A percentile compares a stretch with the other conserved stretches of the same genome.
Evolutionary conservation across 2,888 invertebrate species (phyloP).

Genomic region (Mesorhabditis spiculigera): DNA sequence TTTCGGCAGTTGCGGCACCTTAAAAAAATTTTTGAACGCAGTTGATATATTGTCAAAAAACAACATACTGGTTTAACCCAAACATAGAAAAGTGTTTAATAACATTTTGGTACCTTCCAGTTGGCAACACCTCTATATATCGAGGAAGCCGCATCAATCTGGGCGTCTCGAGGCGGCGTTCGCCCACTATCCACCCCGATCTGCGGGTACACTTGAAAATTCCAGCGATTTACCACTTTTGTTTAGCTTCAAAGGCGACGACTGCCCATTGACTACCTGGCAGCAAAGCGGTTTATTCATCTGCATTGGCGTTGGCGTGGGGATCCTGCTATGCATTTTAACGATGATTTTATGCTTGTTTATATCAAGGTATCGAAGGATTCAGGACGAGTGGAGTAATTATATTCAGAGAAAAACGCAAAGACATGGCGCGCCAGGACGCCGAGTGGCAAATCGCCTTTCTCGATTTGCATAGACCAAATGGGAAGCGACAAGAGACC

Average conservation of each 20-base stretch:
- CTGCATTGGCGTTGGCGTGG: background rate
- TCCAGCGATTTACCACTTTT: background rate
- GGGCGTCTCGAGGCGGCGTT: background rate
- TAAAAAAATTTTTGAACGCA: no score
- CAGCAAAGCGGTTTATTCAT: background rate
- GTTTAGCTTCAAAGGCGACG: background rate
- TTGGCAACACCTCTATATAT: background rate
- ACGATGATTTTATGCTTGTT: background rate
- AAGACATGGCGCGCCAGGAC: constrained; percentile 31
- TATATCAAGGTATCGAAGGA: background rate
- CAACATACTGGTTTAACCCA: no score
- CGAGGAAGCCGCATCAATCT: background rate
- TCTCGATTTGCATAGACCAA: constrained; percentile 10
- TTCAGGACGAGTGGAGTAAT: background rate
- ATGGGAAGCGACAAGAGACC: background rate
- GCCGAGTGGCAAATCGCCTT: constrained; percentile 34
- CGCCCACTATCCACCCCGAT: background rate
- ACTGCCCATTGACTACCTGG: background rate
- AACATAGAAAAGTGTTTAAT: background rate
- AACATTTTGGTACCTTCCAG: background rate
- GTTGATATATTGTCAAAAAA: no score
- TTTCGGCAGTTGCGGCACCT: no score
- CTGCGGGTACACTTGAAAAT: background rate
- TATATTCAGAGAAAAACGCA: constrained; percentile 18
- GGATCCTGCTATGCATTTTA: background rate